Base-by-base conservation (phyloP, 2,888 invertebrate genomes). In the Calameuta pallipes region DNA sequence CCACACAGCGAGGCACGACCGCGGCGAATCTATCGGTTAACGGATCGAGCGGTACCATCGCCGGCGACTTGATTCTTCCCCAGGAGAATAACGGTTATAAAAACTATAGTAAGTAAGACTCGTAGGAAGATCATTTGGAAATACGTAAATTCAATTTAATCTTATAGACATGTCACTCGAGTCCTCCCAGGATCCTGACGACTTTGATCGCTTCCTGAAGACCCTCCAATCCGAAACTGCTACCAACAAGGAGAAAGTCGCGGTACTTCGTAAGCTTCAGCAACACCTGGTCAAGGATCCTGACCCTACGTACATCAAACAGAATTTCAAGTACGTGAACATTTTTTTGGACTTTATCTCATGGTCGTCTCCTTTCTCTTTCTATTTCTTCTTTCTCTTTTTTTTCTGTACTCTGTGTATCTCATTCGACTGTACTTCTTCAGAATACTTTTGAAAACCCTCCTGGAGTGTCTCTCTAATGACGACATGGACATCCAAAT, bases 401-500 rank as follows among this genome's bases (percentile, higher is more conserved):
- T 78, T 73, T 76, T 68, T 2, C 73, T 78, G 77, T 15, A 75
- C 74, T 81, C 36, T n/a, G 75, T 69, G 33, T 75, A 74, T 76
- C 33, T 78, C 31, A 56, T 15, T 56, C 2, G 9, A 23, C 9
- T 56, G 4, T 23, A 56, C n/a, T 36, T 76, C 85, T 89, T 71
- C 81, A 92, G 92, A 81, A 90, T 90, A 85, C 90, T 94, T 76
- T 91, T 98, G 82, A 94, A 97, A 79, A 95, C 97, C 83, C 93
- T 98, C 78, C 92, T 98, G 69, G 96, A 96, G 76, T 95, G 96
- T 84, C 91, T 98, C 69, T 90, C 91, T n/a, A 92, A 90, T 78
- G 94, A 94, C 0, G 92, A 93, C 86, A 94, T 94, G 86, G 94
- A 95, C 56, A 95, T 96, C 9, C 94, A 97, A 74, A 94, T 95